phyloP scores from a whole-genome alignment of 2,797 vertebrate genomes.

The Gallirallus australis region DNA sequence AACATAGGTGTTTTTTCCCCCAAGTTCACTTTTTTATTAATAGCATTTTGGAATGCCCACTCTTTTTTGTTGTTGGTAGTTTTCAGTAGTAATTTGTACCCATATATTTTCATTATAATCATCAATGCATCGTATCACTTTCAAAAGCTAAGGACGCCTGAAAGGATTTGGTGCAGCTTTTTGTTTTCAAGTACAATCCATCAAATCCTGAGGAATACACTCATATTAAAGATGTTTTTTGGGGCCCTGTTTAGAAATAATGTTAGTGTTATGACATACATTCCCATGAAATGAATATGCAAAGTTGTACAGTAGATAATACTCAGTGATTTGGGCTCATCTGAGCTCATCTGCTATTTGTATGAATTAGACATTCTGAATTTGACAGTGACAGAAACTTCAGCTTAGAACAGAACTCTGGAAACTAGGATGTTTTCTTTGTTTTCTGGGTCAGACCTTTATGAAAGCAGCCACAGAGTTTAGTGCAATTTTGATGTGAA shows the following conservation, averaged over 20 bases:
- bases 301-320: not conserved
- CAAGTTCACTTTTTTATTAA: not conserved
- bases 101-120: not conserved
- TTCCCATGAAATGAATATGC: not conserved
- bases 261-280: not conserved
- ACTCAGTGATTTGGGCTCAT: not conserved
- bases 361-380: not conserved
- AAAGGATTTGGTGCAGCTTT: not conserved
- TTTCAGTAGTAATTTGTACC: not conserved
- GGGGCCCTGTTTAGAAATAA: not conserved
- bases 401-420: not conserved
- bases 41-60: not conserved
- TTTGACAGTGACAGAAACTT: not conserved
- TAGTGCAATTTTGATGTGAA: not conserved
- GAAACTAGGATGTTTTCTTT: not conserved
- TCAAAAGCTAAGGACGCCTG: not conserved
- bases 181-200: not conserved
- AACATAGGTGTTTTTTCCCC: not conserved
- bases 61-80: not conserved
- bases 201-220: not conserved
- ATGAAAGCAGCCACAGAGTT: not conserved
- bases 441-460: not conserved
- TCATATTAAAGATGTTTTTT: not conserved
- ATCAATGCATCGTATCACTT: not conserved
- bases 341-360: not conserved